A percentile compares a stretch with the other conserved stretches of the same genome.
These are phyloP conservation scores for Chlorops oryzae DNA, from an alignment of 1,140 invertebrate species.

Conservation along the genomic window DNA sequence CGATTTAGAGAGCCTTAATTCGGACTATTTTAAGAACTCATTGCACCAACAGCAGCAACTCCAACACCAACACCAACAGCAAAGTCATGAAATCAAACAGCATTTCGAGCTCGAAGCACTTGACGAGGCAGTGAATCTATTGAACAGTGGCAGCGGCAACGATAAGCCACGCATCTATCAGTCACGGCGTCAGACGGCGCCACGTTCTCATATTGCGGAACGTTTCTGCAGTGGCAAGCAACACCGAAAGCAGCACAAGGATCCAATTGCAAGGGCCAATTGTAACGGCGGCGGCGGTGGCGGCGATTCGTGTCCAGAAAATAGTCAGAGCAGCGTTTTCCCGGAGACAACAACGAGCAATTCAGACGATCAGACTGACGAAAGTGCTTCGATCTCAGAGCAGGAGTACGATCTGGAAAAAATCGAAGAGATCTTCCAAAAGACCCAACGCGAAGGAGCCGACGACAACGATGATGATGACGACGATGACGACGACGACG, in stretches of 20 bases:
- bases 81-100: not conserved
- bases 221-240: too few species aligned
- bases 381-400: slow-evolving; percentile 38
- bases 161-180: slow-evolving; percentile 41
- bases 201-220: too few species aligned
- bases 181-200: slow-evolving; percentile 29
- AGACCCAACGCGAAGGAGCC: slow-evolving; percentile 15
- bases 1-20: slow-evolving; percentile 59
- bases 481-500: too few species aligned
- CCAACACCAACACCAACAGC: slow-evolving; percentile 15
- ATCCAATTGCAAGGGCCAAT: not conserved
- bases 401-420: slow-evolving; percentile 40
- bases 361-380: slow-evolving; percentile 35
- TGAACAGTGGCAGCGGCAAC: too few species aligned
- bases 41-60: slow-evolving; percentile 35
- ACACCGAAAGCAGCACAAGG: slow-evolving; percentile 11
- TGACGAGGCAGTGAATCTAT: slow-evolving; percentile 28
- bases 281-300: not conserved
- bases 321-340: slow-evolving; percentile 42
- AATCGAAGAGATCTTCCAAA: slow-evolving; percentile 39
- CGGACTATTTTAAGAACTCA: slow-evolving; percentile 58
- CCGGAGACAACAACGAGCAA: slow-evolving; percentile 42
- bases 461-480: slow-evolving; percentile 16
- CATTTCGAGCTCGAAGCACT: slow-evolving; percentile 32
- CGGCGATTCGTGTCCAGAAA: slow-evolving; percentile 39